Evolutionary conservation across 2,797 vertebrate species (phyloP).

Genomic region (Rhyacichthys aspro): DNA sequence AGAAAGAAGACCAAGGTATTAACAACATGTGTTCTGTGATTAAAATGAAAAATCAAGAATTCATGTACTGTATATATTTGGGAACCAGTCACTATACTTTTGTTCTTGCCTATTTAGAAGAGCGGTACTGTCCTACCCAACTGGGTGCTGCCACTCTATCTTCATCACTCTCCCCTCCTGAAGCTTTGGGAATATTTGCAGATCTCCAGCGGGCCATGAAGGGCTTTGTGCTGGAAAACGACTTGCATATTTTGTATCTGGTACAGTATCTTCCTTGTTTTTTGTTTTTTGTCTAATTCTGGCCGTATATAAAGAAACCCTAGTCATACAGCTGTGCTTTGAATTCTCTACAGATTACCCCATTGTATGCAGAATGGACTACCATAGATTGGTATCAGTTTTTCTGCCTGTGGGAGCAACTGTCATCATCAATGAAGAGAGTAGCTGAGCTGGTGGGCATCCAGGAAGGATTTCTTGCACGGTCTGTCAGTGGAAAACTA

Average conservation of each 20-base stretch:
- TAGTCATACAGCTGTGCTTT: background rate
- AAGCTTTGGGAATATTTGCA: slow-evolving; percentile 94
- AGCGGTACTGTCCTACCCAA: slow-evolving; percentile 89
- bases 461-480: slow-evolving; percentile 93
- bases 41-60: background rate
- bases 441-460: slow-evolving; percentile 96
- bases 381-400: slow-evolving; percentile 98
- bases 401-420: slow-evolving; percentile 95
- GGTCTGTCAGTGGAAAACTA: slow-evolving; percentile 90
- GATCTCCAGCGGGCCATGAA: slow-evolving; percentile 98
- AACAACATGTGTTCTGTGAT: background rate
- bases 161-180: slow-evolving; percentile 92
- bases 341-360: slow-evolving; percentile 85
- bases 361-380: slow-evolving; percentile 93
- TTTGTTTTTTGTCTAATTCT: background rate
- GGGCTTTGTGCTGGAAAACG: slow-evolving; percentile 95
- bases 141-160: slow-evolving; percentile 93
- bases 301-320: too few species aligned
- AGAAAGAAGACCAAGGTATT: slow-evolving; percentile 72
- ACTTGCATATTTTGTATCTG: slow-evolving; percentile 96
- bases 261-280: slow-evolving; percentile 65
- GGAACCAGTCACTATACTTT: background rate
- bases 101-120: slow-evolving; percentile 60
- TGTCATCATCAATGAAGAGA: slow-evolving; percentile 92
- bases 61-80: background rate